Evolutionary conservation across 2,113 vertebrate species (phyloP).

Genomic region (Brachyhypopomus gauderio): DNA sequence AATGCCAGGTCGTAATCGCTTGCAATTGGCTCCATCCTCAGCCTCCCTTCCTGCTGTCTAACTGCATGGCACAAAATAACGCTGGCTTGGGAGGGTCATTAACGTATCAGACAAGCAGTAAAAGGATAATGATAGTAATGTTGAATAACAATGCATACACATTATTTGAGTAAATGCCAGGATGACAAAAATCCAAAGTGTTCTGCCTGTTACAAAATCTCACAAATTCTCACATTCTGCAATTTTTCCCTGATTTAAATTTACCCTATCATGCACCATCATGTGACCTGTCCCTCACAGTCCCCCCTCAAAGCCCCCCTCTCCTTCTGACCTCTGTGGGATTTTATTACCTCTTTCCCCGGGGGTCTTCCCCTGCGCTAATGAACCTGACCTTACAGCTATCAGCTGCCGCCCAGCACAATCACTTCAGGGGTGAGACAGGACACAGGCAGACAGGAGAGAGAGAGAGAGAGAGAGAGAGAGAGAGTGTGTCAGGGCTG

Average conservation of each 20-base stretch:
- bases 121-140: slow-evolving; percentile 25
- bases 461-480: not conserved
- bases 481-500: too few relatives aligned
- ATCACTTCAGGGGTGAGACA: too few relatives aligned
- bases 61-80: not conserved
- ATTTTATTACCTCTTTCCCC: not conserved
- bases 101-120: not conserved
- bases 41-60: not conserved
- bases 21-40: not conserved
- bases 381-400: slow-evolving; percentile 32
- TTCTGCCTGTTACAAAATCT: not conserved
- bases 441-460: not conserved
- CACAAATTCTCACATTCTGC: slow-evolving; percentile 2
- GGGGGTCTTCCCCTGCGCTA: not conserved
- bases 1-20: slow-evolving; percentile 12
- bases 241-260: not conserved
- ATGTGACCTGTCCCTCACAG: not conserved
- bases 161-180: too few relatives aligned
- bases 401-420: not conserved
- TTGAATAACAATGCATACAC: too few relatives aligned
- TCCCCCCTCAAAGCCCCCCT: not conserved
- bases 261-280: not conserved
- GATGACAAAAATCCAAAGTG: too few relatives aligned
- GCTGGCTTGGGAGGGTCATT: not conserved
- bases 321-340: not conserved